These are phyloP conservation scores for Chaetogeoica ovagalla DNA, from an alignment of 2,888 invertebrate species.

Conservation along the genomic window DNA sequence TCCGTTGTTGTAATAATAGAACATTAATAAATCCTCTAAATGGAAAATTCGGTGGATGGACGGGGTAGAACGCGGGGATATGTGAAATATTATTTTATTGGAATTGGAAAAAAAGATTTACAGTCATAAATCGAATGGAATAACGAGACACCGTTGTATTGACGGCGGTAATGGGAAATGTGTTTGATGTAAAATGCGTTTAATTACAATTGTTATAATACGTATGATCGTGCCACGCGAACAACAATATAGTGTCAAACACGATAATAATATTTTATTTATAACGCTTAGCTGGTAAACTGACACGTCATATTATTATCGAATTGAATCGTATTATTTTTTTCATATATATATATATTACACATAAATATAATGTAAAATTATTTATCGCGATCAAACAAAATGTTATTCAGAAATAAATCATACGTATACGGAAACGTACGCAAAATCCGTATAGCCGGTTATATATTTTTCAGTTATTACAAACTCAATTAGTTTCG, in stretches of 20 bases:
- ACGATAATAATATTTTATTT: constrained; percentile 18
- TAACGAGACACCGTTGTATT: neutral
- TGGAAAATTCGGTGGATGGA: neutral
- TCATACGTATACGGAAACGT: neutral
- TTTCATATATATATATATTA: neutral
- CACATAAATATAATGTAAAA: neutral
- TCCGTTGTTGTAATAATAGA: constrained; percentile 9
- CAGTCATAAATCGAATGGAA: neutral
- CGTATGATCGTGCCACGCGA: neutral
- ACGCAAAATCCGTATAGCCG: neutral
- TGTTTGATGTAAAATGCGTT: constrained; percentile 9
- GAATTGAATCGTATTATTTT: neutral
- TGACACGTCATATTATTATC: neutral
- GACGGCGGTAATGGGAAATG: constrained; percentile 1
- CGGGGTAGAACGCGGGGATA: neutral
- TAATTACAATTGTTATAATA: neutral
- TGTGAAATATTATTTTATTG: neutral
- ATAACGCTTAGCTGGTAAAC: neutral
- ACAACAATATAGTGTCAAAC: constrained; percentile 16
- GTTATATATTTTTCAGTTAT: too few species aligned
- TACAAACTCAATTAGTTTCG: neutral
- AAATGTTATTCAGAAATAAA: neutral
- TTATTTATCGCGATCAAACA: neutral
- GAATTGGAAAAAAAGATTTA: neutral
- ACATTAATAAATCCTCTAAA: constrained; percentile 14